A percentile compares a stretch with the other conserved stretches of the same genome.
Conservation (phyloP, 2,888 invertebrate genomes). For the Polyommatus icarus region DNA sequence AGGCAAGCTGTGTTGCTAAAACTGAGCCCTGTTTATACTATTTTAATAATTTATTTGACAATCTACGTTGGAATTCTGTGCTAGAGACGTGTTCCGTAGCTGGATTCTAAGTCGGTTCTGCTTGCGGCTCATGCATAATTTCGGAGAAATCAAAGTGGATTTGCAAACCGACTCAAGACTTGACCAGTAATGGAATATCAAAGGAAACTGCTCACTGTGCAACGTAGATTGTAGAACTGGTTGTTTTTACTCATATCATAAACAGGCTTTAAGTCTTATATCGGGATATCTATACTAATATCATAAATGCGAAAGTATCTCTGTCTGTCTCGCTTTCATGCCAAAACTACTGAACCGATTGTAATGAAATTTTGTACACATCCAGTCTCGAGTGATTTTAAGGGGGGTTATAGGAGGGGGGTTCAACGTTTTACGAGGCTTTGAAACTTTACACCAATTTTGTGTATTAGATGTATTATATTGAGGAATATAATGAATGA, state of each 20-base stretch:
- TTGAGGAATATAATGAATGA: too few species aligned
- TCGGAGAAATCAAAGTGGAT: conserved; percentile 16
- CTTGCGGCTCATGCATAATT: conserved; percentile 26
- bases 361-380: too few species aligned
- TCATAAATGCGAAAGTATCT: too few species aligned
- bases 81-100: background rate
- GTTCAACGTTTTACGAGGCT: too few species aligned
- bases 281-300: too few species aligned
- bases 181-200: conserved; percentile 13
- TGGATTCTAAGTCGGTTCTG: background rate
- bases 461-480: too few species aligned
- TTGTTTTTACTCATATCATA: background rate
- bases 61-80: background rate
- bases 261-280: too few species aligned
- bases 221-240: background rate
- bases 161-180: conserved; percentile 25
- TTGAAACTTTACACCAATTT: too few species aligned
- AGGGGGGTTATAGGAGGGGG: too few species aligned
- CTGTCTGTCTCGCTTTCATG: too few species aligned
- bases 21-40: background rate
- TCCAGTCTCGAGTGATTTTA: too few species aligned
- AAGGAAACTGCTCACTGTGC: conserved; percentile 14
- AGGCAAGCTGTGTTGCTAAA: background rate
- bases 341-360: too few species aligned
- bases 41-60: conserved; percentile 4